Conservation (phyloP, 2,888 invertebrate species). For the Eilema sororculum region DNA sequence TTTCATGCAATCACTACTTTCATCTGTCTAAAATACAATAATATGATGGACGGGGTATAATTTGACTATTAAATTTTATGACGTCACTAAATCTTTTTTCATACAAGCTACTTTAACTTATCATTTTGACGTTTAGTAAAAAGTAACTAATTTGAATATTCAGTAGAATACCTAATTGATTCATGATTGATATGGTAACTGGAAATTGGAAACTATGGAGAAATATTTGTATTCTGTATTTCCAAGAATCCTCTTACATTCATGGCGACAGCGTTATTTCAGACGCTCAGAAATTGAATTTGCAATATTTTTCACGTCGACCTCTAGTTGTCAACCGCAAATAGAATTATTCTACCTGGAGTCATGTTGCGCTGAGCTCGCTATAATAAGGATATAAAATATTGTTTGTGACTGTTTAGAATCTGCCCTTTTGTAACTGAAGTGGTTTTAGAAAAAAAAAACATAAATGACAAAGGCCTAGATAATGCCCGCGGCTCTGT, state of each 20-base stretch:
- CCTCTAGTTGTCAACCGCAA: constrained; percentile 55
- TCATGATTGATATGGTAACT: too few species aligned
- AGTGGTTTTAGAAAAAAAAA: not conserved
- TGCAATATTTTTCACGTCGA: constrained; percentile 58
- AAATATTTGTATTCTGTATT: not conserved
- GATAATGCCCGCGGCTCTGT: too few species aligned
- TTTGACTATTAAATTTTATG: too few species aligned
- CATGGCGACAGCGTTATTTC: constrained; percentile 34
- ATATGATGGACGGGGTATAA: too few species aligned
- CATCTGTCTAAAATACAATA: too few species aligned
- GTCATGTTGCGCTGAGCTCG: constrained; percentile 15
- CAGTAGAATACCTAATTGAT: constrained; percentile 36
- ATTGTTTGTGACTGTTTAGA: not conserved
- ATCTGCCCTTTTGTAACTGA: not conserved
- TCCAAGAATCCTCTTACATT: constrained; percentile 9
- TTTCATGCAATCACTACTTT: too few species aligned
- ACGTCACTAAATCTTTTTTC: too few species aligned
- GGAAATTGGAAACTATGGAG: not conserved
- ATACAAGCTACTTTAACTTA: too few species aligned
- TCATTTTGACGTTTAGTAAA: too few species aligned
- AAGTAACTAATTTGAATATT: too few species aligned
- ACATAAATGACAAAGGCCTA: too few species aligned
- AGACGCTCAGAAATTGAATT: constrained; percentile 59
- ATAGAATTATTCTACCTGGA: constrained; percentile 30
- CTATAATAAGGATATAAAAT: constrained; percentile 4